Evolutionary conservation across 2,113 vertebrate genomes (phyloP), one percentile per base, ranked within the genome.

Genomic region (Lepus timidus): DNA sequence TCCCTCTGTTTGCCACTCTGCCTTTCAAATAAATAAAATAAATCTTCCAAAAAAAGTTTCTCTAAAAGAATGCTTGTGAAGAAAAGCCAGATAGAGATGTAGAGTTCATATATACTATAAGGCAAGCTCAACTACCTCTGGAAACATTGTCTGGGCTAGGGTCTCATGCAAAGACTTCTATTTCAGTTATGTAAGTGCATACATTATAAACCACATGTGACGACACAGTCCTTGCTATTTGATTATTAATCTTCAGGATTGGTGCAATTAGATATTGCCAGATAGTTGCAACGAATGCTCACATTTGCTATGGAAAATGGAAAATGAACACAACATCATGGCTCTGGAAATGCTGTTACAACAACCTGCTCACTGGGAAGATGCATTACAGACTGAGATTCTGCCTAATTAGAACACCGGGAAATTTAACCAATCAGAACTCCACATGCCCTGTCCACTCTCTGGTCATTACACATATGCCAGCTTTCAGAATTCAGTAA

Each of bases 311-410:
- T 74, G 67, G 36, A 80, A 61, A 90, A 87, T 9, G 19, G 36
- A 90, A 88, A 93, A 93, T 51, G 39, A 96, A 70, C 29, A 90
- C 82, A 87, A 44, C 0, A 8, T 68, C 68, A 13, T 78, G 88
- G 80, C 55, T 33, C 78, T 11, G 12, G 13, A 85, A 93, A 49
- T 85, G n/a, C 36, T 58, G 25, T 58, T 76, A 33, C 86, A n/a
- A 87, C 52, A 88, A 22, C 92, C 67, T 86, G 44, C 33, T 96
- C 55, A 25, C 62, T 82, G 85, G 85, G 91, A 94, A 95, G 73
- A 68, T 5, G 51, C 49, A 82, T 33, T 33, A 22, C 71, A 85
- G 83, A 93, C 51, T n/a, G 76, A 76, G 75, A 39, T 67, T 33
- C 82, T 88, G 62, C 82, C 78, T 95, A 84, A 95, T 84, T 82